A percentile compares a stretch with the other conserved stretches of the same genome.
phyloP scores from a whole-genome alignment of 2,113 vertebrate genomes.

The Phocoena phocoena region DNA sequence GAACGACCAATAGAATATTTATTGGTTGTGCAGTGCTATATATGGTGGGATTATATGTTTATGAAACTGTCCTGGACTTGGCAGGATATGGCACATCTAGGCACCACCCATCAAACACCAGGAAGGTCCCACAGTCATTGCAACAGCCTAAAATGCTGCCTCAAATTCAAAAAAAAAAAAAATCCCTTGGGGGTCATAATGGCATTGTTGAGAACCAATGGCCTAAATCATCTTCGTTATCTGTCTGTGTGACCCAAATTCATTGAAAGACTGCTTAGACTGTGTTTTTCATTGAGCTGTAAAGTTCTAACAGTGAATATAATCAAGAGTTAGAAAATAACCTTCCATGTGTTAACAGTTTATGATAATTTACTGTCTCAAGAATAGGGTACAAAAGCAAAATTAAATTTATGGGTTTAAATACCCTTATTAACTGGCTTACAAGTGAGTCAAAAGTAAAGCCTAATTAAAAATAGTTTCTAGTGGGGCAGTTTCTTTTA shows the following conservation, averaged over 20 bases:
- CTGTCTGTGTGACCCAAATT: background rate
- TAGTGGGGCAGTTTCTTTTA: constrained; percentile 30
- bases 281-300: background rate
- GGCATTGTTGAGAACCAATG: background rate
- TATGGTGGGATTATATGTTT: background rate
- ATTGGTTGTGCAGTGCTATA: background rate
- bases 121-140: background rate
- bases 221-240: background rate
- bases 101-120: background rate
- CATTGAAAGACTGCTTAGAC: background rate
- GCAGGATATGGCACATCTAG: background rate
- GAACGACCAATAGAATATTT: background rate
- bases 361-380: constrained; percentile 19
- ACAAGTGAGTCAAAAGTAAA: constrained; percentile 41
- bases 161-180: background rate
- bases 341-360: background rate
- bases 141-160: background rate
- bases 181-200: background rate
- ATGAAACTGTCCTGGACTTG: background rate
- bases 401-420: constrained; percentile 47
- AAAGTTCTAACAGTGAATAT: constrained; percentile 12
- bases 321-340: constrained; percentile 37
- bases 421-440: constrained; percentile 34
- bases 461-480: constrained; percentile 51
- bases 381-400: constrained; percentile 27